phyloP scores from a whole-genome alignment of 2,113 vertebrate genomes.

The Puffinus mauretanicus region DNA sequence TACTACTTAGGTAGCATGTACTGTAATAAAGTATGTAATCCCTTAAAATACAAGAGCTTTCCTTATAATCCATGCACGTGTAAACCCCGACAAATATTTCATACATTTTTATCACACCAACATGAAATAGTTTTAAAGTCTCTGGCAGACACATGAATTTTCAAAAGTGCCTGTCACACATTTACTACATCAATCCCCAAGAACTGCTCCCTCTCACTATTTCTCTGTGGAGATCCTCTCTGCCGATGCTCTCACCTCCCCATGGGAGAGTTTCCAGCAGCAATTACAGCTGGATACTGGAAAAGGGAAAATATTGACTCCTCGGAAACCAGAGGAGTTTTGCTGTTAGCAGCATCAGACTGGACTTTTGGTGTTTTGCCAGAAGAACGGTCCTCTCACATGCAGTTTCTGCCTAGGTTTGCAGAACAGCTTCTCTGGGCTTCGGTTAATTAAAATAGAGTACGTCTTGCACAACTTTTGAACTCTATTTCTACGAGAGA shows the following conservation, averaged over 20 bases:
- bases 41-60: constrained; percentile 33
- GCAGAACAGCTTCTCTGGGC: neutral
- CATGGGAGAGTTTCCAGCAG: neutral
- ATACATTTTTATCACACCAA: neutral
- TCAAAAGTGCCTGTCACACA: neutral
- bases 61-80: neutral
- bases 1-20: neutral
- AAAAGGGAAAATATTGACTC: neutral
- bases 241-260: neutral
- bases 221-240: neutral
- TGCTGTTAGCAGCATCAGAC: neutral
- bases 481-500: neutral
- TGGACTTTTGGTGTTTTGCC: neutral
- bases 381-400: neutral
- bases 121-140: neutral
- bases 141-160: neutral
- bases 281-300: neutral
- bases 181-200: neutral
- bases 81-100: neutral
- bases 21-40: neutral
- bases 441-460: neutral
- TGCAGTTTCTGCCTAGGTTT: neutral
- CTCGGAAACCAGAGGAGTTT: neutral
- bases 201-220: neutral
- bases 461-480: neutral